Conservation (phyloP, 2,888 invertebrate genomes). For the Nymphalis urticae region DNA sequence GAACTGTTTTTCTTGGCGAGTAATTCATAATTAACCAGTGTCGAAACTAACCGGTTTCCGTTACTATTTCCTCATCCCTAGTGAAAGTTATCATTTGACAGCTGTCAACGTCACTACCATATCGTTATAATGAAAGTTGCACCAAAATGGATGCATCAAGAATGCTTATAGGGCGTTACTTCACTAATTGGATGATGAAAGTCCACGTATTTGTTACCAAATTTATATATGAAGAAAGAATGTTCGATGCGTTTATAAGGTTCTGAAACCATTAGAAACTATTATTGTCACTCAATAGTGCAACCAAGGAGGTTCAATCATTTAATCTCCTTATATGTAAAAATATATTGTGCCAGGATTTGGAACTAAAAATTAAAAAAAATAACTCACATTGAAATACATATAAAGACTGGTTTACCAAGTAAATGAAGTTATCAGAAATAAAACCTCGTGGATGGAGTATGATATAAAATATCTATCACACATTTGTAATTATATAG, state of each 20-base stretch:
- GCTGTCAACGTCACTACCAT: conserved; percentile 40
- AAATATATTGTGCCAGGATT: no score
- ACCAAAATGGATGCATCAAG: conserved; percentile 44
- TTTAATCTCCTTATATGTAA: no score
- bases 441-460: no score
- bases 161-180: conserved; percentile 36
- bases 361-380: no score
- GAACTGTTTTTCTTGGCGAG: neutral
- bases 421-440: no score
- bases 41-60: conserved; percentile 12
- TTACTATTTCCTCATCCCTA: conserved; percentile 15
- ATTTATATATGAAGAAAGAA: neutral
- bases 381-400: no score
- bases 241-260: neutral
- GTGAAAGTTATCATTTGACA: conserved; percentile 44
- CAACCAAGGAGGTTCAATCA: no score
- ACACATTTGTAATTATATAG: no score
- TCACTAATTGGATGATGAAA: conserved; percentile 18
- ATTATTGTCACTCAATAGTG: neutral
- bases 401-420: no score
- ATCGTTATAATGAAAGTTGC: conserved; percentile 40
- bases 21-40: conserved; percentile 10
- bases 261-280: neutral
- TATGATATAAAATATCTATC: no score
- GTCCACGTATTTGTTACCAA: conserved; percentile 8